Evolutionary conservation across 2,888 invertebrate genomes (phyloP).

Genomic region (Hololepta plana): DNA sequence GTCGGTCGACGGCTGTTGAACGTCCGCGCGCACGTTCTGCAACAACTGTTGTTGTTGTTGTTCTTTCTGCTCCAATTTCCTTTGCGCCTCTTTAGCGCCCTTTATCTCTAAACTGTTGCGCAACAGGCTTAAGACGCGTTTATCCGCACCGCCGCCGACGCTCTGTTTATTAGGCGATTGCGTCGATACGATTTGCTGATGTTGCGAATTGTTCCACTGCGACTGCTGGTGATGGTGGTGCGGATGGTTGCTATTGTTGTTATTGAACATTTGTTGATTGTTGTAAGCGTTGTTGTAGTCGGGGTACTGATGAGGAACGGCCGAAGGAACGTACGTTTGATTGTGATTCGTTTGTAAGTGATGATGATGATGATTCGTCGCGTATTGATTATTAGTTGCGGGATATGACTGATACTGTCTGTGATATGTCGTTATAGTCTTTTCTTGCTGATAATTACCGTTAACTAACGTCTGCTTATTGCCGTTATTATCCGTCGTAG

Average conservation of each 20-base stretch:
- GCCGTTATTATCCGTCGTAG: constrained; percentile 4
- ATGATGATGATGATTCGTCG: constrained; percentile 14
- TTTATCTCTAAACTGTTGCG: constrained; percentile 54
- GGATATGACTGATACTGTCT: constrained; percentile 4
- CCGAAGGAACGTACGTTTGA: constrained; percentile 23
- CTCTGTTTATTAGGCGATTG: constrained; percentile 13
- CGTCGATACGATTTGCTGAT: constrained; percentile 13
- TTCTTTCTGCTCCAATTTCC: constrained; percentile 27
- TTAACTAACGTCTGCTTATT: too few relatives aligned
- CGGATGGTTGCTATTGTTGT: too few relatives aligned
- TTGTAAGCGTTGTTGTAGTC: too few relatives aligned
- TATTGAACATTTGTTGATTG: too few relatives aligned
- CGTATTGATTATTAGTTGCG: constrained; percentile 5
- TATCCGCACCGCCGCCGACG: constrained; percentile 17
- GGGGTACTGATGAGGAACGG: constrained; percentile 19
- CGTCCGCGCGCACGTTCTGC: constrained; percentile 15
- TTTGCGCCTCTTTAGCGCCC: constrained; percentile 33
- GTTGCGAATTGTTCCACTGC: constrained; percentile 7
- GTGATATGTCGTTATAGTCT: too few relatives aligned
- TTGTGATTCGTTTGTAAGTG: constrained; percentile 15
- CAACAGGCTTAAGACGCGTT: constrained; percentile 50
- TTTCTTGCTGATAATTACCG: too few relatives aligned
- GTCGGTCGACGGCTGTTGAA: constrained; percentile 26
- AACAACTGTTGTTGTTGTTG: constrained; percentile 9
- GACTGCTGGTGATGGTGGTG: constrained; percentile 11